A percentile compares a stretch with the other conserved stretches of the same genome.
These are phyloP conservation scores for Drosophila phalerata DNA, from an alignment of 2,888 invertebrate genomes.

Conservation along the genomic window DNA sequence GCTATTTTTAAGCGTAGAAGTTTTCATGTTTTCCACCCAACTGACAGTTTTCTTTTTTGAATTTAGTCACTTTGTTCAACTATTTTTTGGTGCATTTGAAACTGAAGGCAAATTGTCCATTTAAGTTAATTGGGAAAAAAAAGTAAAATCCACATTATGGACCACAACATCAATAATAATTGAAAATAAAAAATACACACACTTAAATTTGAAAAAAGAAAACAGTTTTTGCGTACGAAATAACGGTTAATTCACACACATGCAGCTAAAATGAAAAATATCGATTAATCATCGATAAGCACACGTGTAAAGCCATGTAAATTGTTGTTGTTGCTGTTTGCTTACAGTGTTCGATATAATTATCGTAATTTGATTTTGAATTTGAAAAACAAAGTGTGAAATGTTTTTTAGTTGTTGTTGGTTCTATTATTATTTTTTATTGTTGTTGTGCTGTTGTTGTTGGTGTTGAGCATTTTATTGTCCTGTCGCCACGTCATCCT, in stretches of 20 bases:
- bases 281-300: slow-evolving; percentile 52
- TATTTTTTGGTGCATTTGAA: slow-evolving; percentile 64
- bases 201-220: slow-evolving; percentile 31
- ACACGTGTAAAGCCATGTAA: slow-evolving; percentile 57
- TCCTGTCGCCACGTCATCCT: slow-evolving; percentile 68
- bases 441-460: slow-evolving; percentile 39
- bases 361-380: slow-evolving; percentile 38
- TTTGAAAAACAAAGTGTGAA: slow-evolving; percentile 52
- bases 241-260: slow-evolving; percentile 49
- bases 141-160: background rate
- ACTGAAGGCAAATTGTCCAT: slow-evolving; percentile 31
- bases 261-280: slow-evolving; percentile 62
- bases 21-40: slow-evolving; percentile 27
- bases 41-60: slow-evolving; percentile 1
- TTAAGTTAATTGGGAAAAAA: background rate
- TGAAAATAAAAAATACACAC: slow-evolving; percentile 3
- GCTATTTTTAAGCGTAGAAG: slow-evolving; percentile 25
- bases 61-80: slow-evolving; percentile 8
- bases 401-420: slow-evolving; percentile 55
- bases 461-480: slow-evolving; percentile 62
- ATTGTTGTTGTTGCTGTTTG: slow-evolving; percentile 43
- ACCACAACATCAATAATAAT: slow-evolving; percentile 1
- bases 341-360: slow-evolving; percentile 72
- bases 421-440: slow-evolving; percentile 25
- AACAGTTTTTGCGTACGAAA: slow-evolving; percentile 32